Conservation (phyloP, 2,797 vertebrate genomes). For the Platyrinchus mystaceus region DNA sequence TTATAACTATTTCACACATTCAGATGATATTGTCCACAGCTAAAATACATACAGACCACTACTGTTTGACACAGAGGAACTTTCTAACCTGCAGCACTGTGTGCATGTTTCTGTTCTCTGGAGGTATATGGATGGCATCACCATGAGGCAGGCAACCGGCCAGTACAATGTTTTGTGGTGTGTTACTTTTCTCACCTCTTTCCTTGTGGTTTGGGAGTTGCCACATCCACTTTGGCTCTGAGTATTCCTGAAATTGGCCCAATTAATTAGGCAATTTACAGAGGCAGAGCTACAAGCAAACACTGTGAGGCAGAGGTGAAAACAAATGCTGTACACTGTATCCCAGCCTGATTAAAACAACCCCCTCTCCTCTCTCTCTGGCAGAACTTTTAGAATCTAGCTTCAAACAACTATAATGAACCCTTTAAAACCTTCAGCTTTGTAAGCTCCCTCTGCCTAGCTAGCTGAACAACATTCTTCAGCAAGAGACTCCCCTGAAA, state of each 20-base stretch:
- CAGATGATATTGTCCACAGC: not conserved
- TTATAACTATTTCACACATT: not conserved
- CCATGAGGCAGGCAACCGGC: not conserved
- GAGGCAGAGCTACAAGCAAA: not conserved
- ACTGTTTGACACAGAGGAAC: not conserved
- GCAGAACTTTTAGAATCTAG: not conserved
- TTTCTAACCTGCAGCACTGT: fast-evolving
- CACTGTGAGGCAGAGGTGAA: too few species aligned
- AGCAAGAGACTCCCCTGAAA: not conserved
- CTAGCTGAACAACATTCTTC: not conserved
- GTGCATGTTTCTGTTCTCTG: not conserved
- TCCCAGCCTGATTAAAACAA: not conserved
- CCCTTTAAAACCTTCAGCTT: not conserved
- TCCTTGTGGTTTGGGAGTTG: not conserved
- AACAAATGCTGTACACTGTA: not conserved
- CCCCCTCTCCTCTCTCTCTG: not conserved
- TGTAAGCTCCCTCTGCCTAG: not conserved
- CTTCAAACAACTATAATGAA: not conserved
- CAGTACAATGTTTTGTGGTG: not conserved
- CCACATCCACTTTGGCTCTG: not conserved
- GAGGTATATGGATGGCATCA: fast-evolving
- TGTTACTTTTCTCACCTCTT: not conserved
- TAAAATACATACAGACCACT: fast-evolving
- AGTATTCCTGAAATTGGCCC: not conserved
- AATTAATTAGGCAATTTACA: not conserved